A percentile compares a stretch with the other conserved stretches of the same genome.
phyloP scores from a whole-genome alignment of 2,797 vertebrate genomes.

The Avahi laniger region DNA sequence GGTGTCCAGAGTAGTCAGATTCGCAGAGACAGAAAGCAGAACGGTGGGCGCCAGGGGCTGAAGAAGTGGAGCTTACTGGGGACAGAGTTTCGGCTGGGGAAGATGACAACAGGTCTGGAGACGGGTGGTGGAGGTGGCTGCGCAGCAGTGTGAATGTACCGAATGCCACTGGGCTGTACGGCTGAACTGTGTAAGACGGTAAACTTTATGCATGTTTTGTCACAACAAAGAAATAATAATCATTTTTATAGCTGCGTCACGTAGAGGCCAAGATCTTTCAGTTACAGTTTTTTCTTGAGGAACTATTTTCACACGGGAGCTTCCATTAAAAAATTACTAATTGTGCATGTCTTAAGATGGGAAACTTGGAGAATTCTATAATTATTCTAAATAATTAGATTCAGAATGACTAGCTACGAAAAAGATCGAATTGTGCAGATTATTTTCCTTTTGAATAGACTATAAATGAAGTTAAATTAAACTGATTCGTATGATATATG shows the following conservation, averaged over 20 bases:
- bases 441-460: neutral
- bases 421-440: neutral
- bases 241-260: neutral
- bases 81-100: no score
- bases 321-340: neutral
- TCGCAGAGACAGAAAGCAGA: accelerated
- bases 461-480: neutral
- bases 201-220: neutral
- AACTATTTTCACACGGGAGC: neutral
- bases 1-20: neutral
- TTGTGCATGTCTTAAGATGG: neutral
- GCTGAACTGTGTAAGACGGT: accelerated
- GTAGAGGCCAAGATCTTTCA: neutral
- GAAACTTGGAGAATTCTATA: neutral
- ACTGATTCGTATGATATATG: neutral
- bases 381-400: neutral
- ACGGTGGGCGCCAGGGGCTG: neutral
- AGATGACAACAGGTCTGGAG: neutral
- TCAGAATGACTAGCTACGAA: neutral
- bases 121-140: accelerated
- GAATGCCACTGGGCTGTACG: accelerated
- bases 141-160: accelerated
- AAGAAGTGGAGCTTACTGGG: accelerated
- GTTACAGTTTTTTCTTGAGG: neutral
- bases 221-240: neutral